Base-by-base conservation (phyloP, 2,797 vertebrate species). In the Apodemus agrarius region DNA sequence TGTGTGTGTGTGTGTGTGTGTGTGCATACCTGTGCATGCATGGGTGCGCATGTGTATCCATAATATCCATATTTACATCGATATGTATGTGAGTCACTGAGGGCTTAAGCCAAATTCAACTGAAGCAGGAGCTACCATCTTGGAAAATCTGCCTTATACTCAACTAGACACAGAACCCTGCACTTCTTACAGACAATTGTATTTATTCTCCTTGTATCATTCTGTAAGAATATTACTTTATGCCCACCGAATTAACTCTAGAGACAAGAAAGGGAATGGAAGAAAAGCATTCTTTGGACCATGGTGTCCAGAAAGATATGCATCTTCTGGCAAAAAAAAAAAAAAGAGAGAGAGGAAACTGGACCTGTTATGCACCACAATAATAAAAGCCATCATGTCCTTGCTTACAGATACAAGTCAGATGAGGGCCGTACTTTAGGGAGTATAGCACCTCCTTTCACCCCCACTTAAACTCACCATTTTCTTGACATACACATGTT, bases 141-240 rank as follows among this genome's bases (percentile, higher is more conserved):
- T 92, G 17, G 86, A 98, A 98, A 86, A 98, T 94, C 79, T 93
- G 85, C 95, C 93, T 97, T 97, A 94, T 3, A 79, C 81, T 98
- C 59, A 83, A 91, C 87, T 93, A 96, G 74, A 96, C 54, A 78
- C 65, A 96, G 98, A 97, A 46, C 61, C 61, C 29, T 52, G 76
- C 72, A 94, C 3, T 9, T 46, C 49, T 97, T 57, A 31, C 96
- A 97, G 97, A 97, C 40, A 65, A 96, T 72, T 31, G 91, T 67
- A 92, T 88, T 91, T 72, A 57, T 76, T 78, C 96, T 91, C 14
- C 67, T 49, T 83, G 57, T 29, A 43, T 97, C 91, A 96, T 84
- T 98, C 88, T 97, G 92, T 92, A 98, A 89, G 75, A 96, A 94
- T 94, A 93, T 31, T 95, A 90, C 49, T 76, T 92, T 52, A 82